phyloP scores from a whole-genome alignment of 2,113 vertebrate genomes.

The Melanerpes aurifrons region DNA sequence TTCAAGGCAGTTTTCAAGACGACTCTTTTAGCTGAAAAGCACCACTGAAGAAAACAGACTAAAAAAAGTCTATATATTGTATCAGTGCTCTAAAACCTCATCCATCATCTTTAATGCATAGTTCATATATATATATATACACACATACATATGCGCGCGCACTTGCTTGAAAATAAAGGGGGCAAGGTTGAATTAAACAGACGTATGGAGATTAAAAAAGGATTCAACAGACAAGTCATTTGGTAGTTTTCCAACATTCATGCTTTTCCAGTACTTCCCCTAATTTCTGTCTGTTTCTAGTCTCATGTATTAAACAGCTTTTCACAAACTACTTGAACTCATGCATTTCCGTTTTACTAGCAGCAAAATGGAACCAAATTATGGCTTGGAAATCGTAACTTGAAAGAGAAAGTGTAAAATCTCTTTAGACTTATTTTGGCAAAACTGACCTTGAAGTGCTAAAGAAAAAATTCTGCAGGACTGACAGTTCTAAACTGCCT shows the following conservation, averaged over 20 bases:
- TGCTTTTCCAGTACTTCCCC: conserved; percentile 54
- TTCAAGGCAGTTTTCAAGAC: conserved; percentile 73
- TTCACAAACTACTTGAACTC: conserved; percentile 60
- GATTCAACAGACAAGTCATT: conserved; percentile 71
- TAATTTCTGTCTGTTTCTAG: conserved; percentile 68
- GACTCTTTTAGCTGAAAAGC: conserved; percentile 65
- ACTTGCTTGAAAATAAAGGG: conserved; percentile 68
- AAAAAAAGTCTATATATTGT: conserved; percentile 39
- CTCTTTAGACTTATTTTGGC: conserved; percentile 60
- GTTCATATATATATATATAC: conserved; percentile 52
- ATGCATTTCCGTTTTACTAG: conserved; percentile 50
- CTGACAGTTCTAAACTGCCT: conserved; percentile 67
- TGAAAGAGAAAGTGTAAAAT: conserved; percentile 50
- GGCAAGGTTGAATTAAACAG: conserved; percentile 61
- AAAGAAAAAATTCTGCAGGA: conserved; percentile 55
- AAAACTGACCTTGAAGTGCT: conserved; percentile 65
- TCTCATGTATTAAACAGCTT: conserved; percentile 55
- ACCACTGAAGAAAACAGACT: conserved; percentile 71
- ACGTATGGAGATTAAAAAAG: conserved; percentile 55
- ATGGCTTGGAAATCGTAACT: conserved; percentile 41
- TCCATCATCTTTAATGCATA: conserved; percentile 71
- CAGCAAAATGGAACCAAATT: conserved; percentile 52
- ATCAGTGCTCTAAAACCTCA: conserved; percentile 69
- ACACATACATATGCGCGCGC: conserved; percentile 59
- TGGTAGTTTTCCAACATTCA: conserved; percentile 66